Conservation (phyloP, 2,797 vertebrate species). For the Coregonus sp. region DNA sequence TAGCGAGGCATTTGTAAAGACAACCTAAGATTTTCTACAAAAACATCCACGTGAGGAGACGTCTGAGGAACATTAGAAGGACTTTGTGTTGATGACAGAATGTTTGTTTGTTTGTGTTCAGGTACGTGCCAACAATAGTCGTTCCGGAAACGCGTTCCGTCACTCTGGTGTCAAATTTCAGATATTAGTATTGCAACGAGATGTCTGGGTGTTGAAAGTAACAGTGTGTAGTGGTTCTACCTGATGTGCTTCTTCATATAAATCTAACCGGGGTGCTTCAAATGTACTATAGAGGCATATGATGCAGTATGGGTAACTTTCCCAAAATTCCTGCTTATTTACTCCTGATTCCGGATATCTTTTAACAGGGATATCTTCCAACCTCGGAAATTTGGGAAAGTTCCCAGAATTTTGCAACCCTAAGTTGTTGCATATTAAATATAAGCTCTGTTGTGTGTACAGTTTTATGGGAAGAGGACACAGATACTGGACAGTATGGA, state of each 20-base stretch:
- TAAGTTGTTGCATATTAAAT: conserved; percentile 16
- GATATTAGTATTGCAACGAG: neutral
- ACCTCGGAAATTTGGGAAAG: too few species aligned
- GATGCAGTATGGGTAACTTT: too few species aligned
- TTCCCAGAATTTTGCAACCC: too few species aligned
- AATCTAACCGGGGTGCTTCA: conserved; percentile 40
- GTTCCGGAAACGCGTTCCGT: conserved; percentile 26
- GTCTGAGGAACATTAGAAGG: neutral
- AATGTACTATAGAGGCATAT: neutral
- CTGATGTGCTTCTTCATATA: conserved; percentile 46
- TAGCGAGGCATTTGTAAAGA: conserved; percentile 62
- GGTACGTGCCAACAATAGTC: too few species aligned
- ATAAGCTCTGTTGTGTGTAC: neutral
- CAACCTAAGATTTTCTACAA: conserved; percentile 62
- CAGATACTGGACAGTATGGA: neutral
- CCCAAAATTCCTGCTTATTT: too few species aligned
- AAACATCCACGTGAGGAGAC: conserved; percentile 26
- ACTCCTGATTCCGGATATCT: too few species aligned
- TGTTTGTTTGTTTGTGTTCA: conserved; percentile 7
- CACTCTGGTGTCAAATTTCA: conserved; percentile 34
- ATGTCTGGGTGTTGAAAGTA: conserved; percentile 23
- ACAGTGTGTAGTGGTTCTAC: conserved; percentile 44
- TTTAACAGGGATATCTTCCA: too few species aligned
- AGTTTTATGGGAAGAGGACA: neutral
- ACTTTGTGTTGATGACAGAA: conserved; percentile 2